A percentile compares a stretch with the other conserved stretches of the same genome.
Evolutionary conservation across 1,140 invertebrate species (phyloP).

Genomic region (Manduca sexta): DNA sequence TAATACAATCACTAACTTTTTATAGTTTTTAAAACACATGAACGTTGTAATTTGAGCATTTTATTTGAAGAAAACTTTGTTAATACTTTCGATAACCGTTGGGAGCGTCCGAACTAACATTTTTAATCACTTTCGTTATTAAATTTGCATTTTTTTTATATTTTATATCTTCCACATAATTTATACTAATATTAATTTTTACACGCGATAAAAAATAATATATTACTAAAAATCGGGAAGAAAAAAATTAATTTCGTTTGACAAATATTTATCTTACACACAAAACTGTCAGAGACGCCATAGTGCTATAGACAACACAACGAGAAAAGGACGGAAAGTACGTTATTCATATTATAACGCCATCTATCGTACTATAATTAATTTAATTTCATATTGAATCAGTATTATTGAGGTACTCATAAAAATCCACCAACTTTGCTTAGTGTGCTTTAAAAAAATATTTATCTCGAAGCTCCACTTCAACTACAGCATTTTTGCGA

Average conservation of each 20-base stretch:
- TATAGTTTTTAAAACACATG: conserved; percentile 34
- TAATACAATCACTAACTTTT: conserved; percentile 25
- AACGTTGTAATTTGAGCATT: conserved; percentile 16
- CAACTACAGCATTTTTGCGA: too few relatives aligned
- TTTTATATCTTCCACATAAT: too few relatives aligned
- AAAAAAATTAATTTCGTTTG: not conserved
- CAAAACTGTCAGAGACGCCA: conserved; percentile 5
- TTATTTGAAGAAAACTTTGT: conserved; percentile 5
- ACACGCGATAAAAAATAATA: not conserved
- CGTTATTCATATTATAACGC: too few relatives aligned
- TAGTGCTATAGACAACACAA: not conserved
- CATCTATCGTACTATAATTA: too few relatives aligned
- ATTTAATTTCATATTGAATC: too few relatives aligned
- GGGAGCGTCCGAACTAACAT: conserved; percentile 57
- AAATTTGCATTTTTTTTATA: not conserved
- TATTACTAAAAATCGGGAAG: not conserved
- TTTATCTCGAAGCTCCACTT: too few relatives aligned
- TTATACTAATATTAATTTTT: too few relatives aligned
- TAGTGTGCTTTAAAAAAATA: too few relatives aligned
- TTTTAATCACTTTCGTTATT: conserved; percentile 10
- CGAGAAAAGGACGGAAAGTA: too few relatives aligned
- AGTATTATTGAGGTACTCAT: too few relatives aligned
- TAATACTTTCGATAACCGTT: conserved; percentile 21
- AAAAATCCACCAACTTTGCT: too few relatives aligned
- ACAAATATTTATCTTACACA: conserved; percentile 4